Evolutionary conservation across 2,888 invertebrate genomes (phyloP).

Genomic region (Sericinus montela): DNA sequence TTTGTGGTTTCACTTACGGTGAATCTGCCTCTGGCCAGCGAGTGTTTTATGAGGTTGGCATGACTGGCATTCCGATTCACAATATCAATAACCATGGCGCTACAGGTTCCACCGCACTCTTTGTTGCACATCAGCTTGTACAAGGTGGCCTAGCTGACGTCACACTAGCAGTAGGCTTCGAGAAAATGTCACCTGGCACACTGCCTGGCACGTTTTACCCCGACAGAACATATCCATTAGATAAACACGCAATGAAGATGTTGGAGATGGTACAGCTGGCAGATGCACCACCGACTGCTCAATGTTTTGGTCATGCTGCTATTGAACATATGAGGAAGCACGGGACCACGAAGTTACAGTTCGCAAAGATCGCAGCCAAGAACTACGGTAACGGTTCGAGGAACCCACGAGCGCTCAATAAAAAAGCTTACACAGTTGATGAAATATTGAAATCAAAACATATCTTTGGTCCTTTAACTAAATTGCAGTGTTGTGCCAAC

Average conservation of each 20-base stretch:
- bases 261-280: constrained; percentile 88
- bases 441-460: constrained; percentile 94
- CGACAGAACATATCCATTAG: constrained; percentile 94
- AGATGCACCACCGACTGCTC: constrained; percentile 92
- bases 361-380: constrained; percentile 98
- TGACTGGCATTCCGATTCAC: constrained; percentile 97
- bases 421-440: constrained; percentile 92
- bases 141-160: constrained; percentile 94
- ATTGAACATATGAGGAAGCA: constrained; percentile 97
- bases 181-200: constrained; percentile 98
- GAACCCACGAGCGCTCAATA: constrained; percentile 98
- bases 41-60: constrained; percentile 94
- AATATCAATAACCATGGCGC: constrained; percentile 99
- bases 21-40: constrained; percentile 98
- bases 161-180: constrained; percentile 96
- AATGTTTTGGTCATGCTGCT: constrained; percentile 98
- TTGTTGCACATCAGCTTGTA: constrained; percentile 94
- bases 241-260: constrained; percentile 92
- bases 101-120: constrained; percentile 95
- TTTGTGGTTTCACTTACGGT: constrained; percentile 96
- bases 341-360: constrained; percentile 94
- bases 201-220: constrained; percentile 84
- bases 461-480: constrained; percentile 95
- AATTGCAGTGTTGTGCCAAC: constrained; percentile 98
- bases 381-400: constrained; percentile 98